Conservation (phyloP, 2,113 vertebrate genomes). For the Motacilla tschutschensis region DNA sequence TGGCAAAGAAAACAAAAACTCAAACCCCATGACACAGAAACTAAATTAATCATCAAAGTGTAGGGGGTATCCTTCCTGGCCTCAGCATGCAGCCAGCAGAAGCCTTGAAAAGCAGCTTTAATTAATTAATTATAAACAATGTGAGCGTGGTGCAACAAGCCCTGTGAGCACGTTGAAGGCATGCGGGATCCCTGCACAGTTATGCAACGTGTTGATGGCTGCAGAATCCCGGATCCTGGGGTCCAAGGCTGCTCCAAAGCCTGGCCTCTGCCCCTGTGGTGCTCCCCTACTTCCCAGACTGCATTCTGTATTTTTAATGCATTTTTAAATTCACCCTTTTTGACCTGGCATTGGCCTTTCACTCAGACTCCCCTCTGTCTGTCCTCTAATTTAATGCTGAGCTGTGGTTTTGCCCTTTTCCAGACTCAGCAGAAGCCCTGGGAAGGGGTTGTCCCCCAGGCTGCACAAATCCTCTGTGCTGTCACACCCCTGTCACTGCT, state of each 20-base stretch:
- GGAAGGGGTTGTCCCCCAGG: constrained; percentile 16
- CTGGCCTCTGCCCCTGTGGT: neutral
- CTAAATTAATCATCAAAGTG: constrained; percentile 28
- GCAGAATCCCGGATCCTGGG: neutral
- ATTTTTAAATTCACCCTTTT: neutral
- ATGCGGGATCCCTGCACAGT: neutral
- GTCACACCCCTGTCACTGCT: neutral
- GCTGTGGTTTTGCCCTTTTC: neutral
- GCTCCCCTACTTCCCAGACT: neutral
- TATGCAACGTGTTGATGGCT: constrained; percentile 7
- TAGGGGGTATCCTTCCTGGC: neutral
- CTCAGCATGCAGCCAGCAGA: neutral
- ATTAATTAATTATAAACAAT: constrained; percentile 22
- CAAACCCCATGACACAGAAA: constrained; percentile 30
- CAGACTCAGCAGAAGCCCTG: neutral
- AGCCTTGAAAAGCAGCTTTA: constrained; percentile 1
- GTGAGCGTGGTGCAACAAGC: constrained; percentile 26
- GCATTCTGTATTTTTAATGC: too few species aligned
- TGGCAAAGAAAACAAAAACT: constrained; percentile 55
- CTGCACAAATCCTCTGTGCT: neutral
- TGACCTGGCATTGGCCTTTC: neutral
- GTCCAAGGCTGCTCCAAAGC: neutral
- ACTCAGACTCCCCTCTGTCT: neutral
- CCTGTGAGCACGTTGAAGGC: constrained; percentile 6
- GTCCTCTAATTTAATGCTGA: neutral